These are phyloP conservation scores for Samia ricini DNA, from an alignment of 1,140 invertebrate genomes.

Conservation along the genomic window DNA sequence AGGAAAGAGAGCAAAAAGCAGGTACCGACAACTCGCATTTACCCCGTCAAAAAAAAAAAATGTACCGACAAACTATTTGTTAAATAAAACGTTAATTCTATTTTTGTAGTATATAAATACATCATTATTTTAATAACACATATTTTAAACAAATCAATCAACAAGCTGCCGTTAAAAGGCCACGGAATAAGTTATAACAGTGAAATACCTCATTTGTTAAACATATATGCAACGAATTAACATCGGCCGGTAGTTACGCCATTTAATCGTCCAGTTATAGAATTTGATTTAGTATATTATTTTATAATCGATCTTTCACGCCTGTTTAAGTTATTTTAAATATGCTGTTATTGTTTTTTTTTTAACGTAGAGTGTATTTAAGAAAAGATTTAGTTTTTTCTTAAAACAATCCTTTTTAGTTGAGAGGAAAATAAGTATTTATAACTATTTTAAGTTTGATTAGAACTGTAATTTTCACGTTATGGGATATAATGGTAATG, in stretches of 20 bases:
- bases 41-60: too few relatives aligned
- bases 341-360: background rate
- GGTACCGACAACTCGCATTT: too few relatives aligned
- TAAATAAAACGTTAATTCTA: too few relatives aligned
- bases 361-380: background rate
- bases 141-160: background rate
- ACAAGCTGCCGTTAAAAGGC: background rate
- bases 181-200: background rate
- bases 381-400: background rate
- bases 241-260: background rate
- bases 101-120: too few relatives aligned
- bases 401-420: background rate
- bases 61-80: too few relatives aligned
- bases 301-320: background rate
- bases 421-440: too few relatives aligned
- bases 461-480: too few relatives aligned
- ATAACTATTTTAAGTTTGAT: too few relatives aligned
- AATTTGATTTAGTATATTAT: background rate
- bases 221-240: slow-evolving; percentile 4
- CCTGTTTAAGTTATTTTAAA: background rate
- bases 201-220: background rate
- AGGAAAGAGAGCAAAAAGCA: background rate
- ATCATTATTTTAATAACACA: too few relatives aligned
- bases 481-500: too few relatives aligned
- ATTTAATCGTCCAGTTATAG: background rate